These are phyloP conservation scores for Branchellion lobata DNA, from an alignment of 2,888 invertebrate species.

Conservation along the genomic window DNA sequence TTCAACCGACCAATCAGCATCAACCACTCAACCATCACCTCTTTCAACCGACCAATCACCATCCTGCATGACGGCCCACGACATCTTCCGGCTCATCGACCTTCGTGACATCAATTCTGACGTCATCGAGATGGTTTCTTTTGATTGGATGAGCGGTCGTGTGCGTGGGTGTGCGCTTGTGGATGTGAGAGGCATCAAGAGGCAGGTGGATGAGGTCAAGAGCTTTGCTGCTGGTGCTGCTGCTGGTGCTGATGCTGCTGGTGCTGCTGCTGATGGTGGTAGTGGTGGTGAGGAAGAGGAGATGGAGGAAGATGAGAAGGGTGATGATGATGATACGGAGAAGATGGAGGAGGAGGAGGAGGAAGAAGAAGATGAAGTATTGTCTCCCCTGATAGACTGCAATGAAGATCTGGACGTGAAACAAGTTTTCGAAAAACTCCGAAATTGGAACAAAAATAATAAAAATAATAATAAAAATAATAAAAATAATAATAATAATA, in stretches of 20 bases:
- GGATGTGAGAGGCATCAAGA: too few species aligned
- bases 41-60: too few species aligned
- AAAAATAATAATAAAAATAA: neutral
- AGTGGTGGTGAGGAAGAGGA: constrained; percentile 41
- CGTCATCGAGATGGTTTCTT: too few species aligned
- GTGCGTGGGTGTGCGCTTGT: too few species aligned
- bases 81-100: too few species aligned
- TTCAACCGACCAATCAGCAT: too few species aligned
- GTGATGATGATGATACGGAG: constrained; percentile 43
- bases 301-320: constrained; percentile 40
- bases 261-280: constrained; percentile 35
- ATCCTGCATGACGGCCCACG: too few species aligned
- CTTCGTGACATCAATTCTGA: too few species aligned
- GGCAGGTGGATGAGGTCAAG: neutral
- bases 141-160: too few species aligned
- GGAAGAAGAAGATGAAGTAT: neutral
- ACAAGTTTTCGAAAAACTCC: neutral
- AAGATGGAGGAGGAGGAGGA: constrained; percentile 41
- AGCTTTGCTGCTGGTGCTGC: neutral
- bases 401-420: neutral
- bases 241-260: constrained; percentile 10
- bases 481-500: neutral
- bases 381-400: constrained; percentile 30
- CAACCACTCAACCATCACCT: too few species aligned
- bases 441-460: neutral